These are phyloP conservation scores for Eudemis profundana DNA, from an alignment of 2,888 invertebrate species.

Conservation along the genomic window DNA sequence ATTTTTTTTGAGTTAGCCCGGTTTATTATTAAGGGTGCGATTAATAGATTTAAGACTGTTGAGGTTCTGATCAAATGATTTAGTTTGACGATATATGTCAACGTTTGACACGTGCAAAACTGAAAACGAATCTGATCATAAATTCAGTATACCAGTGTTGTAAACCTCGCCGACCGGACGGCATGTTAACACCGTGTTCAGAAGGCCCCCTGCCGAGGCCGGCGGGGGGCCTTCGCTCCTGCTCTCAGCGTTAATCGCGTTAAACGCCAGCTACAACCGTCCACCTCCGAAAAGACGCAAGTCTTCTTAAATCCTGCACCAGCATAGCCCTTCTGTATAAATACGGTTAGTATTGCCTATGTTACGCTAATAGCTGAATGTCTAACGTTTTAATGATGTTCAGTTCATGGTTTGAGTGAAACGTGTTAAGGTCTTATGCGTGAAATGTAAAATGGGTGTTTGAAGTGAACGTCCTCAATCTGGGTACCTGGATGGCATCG, in stretches of 20 bases:
- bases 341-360: constrained; percentile 62
- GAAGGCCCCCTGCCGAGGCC: constrained; percentile 68
- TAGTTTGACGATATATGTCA: no score
- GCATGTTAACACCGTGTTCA: constrained; percentile 57
- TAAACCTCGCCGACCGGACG: constrained; percentile 47
- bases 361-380: constrained; percentile 55
- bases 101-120: not conserved
- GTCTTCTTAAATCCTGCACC: not conserved
- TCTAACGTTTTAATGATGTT: not conserved
- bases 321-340: not conserved
- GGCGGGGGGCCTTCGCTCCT: constrained; percentile 70
- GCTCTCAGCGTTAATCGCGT: constrained; percentile 60
- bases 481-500: no score
- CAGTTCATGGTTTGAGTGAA: not conserved
- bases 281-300: not conserved
- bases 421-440: not conserved
- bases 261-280: constrained; percentile 60
- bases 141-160: not conserved
- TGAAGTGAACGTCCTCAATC: no score
- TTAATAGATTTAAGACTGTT: no score
- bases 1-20: no score
- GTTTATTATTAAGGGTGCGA: no score
- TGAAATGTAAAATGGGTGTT: not conserved
- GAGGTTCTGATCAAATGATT: no score
- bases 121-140: constrained; percentile 5